phyloP scores from a whole-genome alignment of 2,113 vertebrate species.

The Trinectes maculatus region DNA sequence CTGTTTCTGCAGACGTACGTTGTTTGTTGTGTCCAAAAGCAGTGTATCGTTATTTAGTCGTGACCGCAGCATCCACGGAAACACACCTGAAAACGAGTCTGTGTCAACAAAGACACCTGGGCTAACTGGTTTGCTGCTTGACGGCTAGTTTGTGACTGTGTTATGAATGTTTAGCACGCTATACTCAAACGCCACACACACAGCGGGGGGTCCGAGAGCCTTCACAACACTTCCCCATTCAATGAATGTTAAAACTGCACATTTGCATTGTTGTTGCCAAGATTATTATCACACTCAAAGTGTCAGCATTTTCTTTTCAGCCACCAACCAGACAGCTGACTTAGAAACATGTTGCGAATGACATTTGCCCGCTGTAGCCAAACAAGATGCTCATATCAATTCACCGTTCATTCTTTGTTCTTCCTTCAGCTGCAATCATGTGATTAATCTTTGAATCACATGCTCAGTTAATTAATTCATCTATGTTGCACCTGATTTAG shows the following conservation, averaged over 20 bases:
- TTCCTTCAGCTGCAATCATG: background rate
- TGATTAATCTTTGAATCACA: too few relatives aligned
- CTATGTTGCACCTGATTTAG: background rate
- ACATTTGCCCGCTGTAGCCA: background rate
- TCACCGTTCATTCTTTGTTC: background rate
- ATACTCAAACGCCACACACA: background rate
- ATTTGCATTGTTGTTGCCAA: background rate
- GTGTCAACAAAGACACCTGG: conserved; percentile 40
- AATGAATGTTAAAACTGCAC: too few relatives aligned
- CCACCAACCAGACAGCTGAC: background rate
- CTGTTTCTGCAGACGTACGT: background rate
- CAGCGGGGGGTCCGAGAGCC: background rate
- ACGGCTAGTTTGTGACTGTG: background rate
- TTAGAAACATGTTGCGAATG: background rate
- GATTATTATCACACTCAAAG: background rate
- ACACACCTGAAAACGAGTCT: conserved; percentile 4
- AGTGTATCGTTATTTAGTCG: background rate
- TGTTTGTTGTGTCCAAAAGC: background rate
- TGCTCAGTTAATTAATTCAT: too few relatives aligned
- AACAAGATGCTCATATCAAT: background rate
- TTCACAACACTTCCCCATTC: too few relatives aligned
- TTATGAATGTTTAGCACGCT: conserved; percentile 18
- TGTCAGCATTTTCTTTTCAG: background rate
- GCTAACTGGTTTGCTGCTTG: conserved; percentile 27
- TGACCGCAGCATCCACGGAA: background rate